Percentiles rank a stretch among this genome's conserved stretches.
Conservation (phyloP, 2,797 vertebrate species). For the Chlorospingus flavigularis region DNA sequence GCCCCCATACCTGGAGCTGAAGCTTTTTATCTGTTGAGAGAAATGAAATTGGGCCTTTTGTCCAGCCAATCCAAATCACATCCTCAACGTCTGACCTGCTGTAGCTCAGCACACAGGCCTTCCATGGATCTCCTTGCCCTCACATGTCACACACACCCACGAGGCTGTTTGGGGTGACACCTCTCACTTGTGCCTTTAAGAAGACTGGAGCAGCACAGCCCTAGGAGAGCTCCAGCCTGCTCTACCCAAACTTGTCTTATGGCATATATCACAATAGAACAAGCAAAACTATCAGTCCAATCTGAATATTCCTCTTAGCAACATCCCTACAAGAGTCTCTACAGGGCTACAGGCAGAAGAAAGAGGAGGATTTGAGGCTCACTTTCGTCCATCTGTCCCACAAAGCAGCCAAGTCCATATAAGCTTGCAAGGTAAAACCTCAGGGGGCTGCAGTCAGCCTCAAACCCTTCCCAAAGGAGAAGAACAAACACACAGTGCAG, state of each 20-base stretch:
- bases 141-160: fast-evolving
- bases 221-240: background rate
- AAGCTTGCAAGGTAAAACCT: background rate
- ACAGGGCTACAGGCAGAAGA: background rate
- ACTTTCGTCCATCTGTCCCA: background rate
- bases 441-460: background rate
- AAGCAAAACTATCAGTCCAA: background rate
- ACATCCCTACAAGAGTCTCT: background rate
- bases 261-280: background rate
- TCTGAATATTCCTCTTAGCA: background rate
- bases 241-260: background rate
- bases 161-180: fast-evolving
- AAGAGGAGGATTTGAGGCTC: background rate
- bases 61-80: background rate
- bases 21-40: background rate
- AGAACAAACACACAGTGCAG: background rate
- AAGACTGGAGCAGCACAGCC: fast-evolving
- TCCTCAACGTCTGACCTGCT: background rate
- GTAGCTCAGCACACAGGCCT: background rate
- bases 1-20: background rate
- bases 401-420: fast-evolving
- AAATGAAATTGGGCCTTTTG: background rate
- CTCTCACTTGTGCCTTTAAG: background rate
- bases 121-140: background rate
- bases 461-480: background rate